phyloP scores from a whole-genome alignment of 2,113 vertebrate species.

The Rhinichthys klamathensis region DNA sequence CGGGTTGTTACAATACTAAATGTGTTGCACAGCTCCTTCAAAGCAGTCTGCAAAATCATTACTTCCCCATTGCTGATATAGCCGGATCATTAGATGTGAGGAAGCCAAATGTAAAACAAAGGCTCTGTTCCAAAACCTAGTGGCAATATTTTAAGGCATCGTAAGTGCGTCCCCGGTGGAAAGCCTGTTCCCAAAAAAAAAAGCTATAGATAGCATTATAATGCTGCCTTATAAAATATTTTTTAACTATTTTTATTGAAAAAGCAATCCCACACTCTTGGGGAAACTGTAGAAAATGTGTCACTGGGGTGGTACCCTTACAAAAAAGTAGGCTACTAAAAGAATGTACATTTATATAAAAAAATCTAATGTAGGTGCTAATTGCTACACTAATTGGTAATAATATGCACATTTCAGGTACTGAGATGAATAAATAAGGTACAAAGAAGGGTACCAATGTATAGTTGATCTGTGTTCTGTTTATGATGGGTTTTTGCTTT shows the following conservation, averaged over 20 bases:
- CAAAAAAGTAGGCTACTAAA: too few relatives aligned
- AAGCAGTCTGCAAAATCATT: conserved; percentile 5
- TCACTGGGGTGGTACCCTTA: too few relatives aligned
- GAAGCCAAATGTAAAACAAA: conserved; percentile 5
- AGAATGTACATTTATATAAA: too few relatives aligned
- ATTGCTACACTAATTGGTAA: too few relatives aligned
- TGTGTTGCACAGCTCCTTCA: conserved; percentile 1
- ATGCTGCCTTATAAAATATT: neutral
- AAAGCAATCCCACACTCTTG: neutral
- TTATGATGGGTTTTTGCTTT: too few relatives aligned
- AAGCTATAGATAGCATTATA: neutral
- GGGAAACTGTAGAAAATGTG: too few relatives aligned
- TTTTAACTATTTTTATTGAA: neutral
- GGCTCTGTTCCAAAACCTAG: neutral
- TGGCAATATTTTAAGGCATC: neutral
- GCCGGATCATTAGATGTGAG: neutral
- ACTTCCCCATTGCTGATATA: neutral
- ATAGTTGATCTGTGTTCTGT: too few relatives aligned
- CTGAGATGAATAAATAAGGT: too few relatives aligned
- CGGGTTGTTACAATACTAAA: conserved; percentile 3
- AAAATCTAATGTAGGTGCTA: too few relatives aligned
- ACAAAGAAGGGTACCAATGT: too few relatives aligned
- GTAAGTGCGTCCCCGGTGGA: neutral
- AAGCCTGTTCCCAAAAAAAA: neutral
- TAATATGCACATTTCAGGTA: too few relatives aligned